These are phyloP conservation scores for Champsocephalus esox DNA, from an alignment of 2,797 vertebrate species.

Conservation along the genomic window DNA sequence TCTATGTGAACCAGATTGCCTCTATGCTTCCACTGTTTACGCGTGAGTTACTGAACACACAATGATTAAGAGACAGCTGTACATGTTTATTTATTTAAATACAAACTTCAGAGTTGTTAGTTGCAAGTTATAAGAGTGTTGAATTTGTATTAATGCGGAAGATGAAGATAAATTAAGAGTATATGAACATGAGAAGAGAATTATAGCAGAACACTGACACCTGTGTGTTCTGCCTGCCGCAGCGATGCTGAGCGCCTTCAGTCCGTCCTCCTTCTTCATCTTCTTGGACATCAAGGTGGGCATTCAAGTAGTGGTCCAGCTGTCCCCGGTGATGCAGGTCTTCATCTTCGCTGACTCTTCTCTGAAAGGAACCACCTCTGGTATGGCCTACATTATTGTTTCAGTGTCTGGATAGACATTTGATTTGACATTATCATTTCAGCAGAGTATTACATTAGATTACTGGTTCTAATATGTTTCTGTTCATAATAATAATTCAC, in stretches of 20 bases:
- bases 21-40: slow-evolving; percentile 79
- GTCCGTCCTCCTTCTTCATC: slow-evolving; percentile 88
- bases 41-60: slow-evolving; percentile 61
- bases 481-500: background rate
- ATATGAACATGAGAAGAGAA: background rate
- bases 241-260: slow-evolving; percentile 85
- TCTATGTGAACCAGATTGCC: slow-evolving; percentile 79
- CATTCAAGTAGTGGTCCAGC: slow-evolving; percentile 85
- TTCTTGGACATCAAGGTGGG: slow-evolving; percentile 79
- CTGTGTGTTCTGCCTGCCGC: slow-evolving; percentile 28
- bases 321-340: slow-evolving; percentile 90
- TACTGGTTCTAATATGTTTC: background rate
- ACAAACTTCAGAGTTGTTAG: background rate
- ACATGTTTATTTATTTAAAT: background rate
- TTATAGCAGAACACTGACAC: background rate
- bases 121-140: background rate
- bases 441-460: background rate
- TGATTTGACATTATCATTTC: no score
- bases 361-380: slow-evolving; percentile 84
- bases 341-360: slow-evolving; percentile 78
- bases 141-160: background rate
- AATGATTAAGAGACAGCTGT: background rate
- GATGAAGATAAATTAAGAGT: background rate
- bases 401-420: background rate
- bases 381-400: slow-evolving; percentile 71